Evolutionary conservation across 2,113 vertebrate species (phyloP).

Genomic region (Boulengeromyrus knoepffleri): DNA sequence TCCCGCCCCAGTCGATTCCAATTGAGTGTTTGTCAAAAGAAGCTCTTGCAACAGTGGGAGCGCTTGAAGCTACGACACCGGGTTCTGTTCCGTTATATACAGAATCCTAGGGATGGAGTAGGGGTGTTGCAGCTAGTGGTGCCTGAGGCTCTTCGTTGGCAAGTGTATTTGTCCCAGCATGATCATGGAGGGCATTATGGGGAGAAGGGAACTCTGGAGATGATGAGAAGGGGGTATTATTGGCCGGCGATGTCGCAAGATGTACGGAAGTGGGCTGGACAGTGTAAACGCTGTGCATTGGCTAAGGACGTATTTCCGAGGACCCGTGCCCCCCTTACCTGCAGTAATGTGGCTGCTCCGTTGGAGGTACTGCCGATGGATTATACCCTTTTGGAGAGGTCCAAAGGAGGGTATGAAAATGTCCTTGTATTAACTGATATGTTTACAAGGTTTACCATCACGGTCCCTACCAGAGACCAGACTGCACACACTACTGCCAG

Average conservation of each 20-base stretch:
- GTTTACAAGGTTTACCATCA: conserved; percentile 20
- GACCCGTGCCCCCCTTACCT: background rate
- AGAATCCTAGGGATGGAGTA: background rate
- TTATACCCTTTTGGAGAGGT: background rate
- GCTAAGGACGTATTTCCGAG: background rate
- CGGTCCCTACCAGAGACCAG: conserved; percentile 15
- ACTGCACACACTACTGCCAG: background rate
- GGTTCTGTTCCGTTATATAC: background rate
- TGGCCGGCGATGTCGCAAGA: background rate
- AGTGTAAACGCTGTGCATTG: background rate
- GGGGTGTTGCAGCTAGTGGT: background rate
- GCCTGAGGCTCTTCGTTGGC: background rate
- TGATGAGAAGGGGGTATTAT: background rate
- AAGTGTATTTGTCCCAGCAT: background rate
- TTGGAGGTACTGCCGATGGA: background rate
- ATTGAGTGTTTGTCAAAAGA: background rate
- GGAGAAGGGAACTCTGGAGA: background rate
- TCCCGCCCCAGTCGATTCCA: background rate
- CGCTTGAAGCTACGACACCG: background rate
- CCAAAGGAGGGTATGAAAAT: conserved; percentile 13
- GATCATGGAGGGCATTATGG: background rate
- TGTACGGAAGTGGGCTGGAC: background rate
- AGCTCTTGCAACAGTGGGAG: background rate
- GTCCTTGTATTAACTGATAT: conserved; percentile 21
- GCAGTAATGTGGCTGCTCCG: background rate